Conservation (phyloP, 2,888 invertebrate genomes). For the Tortrix viridana region DNA sequence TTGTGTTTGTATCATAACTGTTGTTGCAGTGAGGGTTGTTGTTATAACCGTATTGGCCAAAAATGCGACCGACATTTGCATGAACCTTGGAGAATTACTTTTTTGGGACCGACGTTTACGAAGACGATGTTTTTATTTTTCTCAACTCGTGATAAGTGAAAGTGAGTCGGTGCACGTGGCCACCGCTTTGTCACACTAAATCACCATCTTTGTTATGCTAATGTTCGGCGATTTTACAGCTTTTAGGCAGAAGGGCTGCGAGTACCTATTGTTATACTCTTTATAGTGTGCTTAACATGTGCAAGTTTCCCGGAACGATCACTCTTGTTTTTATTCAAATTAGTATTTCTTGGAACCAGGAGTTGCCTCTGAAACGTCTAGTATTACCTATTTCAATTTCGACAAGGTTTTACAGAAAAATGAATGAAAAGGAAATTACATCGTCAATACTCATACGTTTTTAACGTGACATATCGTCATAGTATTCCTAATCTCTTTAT, state of each 20-base stretch:
- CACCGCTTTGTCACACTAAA: conserved; percentile 69
- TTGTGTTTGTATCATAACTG: no score
- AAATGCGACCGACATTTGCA: neutral
- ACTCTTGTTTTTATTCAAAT: conserved; percentile 41
- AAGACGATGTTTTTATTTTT: conserved; percentile 50
- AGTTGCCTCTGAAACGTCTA: neutral
- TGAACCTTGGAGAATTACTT: conserved; percentile 20
- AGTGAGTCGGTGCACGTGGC: conserved; percentile 67
- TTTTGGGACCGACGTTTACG: conserved; percentile 24
- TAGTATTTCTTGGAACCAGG: conserved; percentile 24
- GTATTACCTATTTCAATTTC: no score
- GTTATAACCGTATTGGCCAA: no score
- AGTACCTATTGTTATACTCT: conserved; percentile 62
- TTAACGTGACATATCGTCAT: no score
- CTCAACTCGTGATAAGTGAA: conserved; percentile 66
- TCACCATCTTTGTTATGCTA: conserved; percentile 79
- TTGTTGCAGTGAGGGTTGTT: no score
- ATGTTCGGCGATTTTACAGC: conserved; percentile 72
- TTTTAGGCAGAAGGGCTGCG: conserved; percentile 71
- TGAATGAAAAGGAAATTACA: no score
- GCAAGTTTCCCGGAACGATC: conserved; percentile 67
- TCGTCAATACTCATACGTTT: no score
- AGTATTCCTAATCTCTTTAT: no score
- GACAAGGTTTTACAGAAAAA: no score
- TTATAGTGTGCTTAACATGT: conserved; percentile 58